phyloP scores from a whole-genome alignment of 2,797 vertebrate genomes.

The Argentina silus region DNA sequence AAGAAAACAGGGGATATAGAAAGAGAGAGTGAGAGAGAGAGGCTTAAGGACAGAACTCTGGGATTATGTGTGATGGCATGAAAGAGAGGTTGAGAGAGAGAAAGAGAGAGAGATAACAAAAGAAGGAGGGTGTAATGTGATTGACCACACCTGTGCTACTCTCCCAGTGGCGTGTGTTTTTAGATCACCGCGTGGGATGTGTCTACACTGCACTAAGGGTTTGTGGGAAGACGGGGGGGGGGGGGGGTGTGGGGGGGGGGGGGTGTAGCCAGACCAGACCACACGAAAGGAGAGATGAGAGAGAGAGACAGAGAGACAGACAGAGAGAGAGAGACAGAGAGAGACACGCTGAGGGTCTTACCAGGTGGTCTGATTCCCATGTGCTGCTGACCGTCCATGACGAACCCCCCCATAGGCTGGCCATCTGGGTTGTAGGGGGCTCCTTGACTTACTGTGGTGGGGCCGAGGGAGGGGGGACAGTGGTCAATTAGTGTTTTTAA shows the following conservation, averaged over 20 bases:
- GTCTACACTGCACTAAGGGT: slow-evolving; percentile 27
- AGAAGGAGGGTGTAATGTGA: slow-evolving; percentile 68
- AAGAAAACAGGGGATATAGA: neutral
- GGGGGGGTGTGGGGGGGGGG: neutral
- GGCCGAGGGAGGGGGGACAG: slow-evolving; percentile 62
- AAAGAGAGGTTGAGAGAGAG: slow-evolving; percentile 7
- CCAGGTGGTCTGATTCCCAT: slow-evolving; percentile 99
- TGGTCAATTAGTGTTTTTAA: slow-evolving; percentile 84
- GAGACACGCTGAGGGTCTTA: slow-evolving; percentile 75
- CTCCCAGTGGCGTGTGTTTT: slow-evolving; percentile 8
- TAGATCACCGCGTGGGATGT: slow-evolving; percentile 11
- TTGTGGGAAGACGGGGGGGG: neutral
- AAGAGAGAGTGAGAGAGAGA: slow-evolving; percentile 34
- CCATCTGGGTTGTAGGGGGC: slow-evolving; percentile 98
- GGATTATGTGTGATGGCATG: neutral
- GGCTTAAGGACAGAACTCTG: slow-evolving; percentile 34
- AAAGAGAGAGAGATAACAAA: slow-evolving; percentile 50
- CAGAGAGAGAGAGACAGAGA: slow-evolving; percentile 59
- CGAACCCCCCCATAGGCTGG: slow-evolving; percentile 99
- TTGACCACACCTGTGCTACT: slow-evolving; percentile 80
- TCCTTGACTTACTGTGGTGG: slow-evolving; percentile 97
- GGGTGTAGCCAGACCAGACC: neutral
- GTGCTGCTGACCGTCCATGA: slow-evolving; percentile 99
- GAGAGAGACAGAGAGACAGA: slow-evolving; percentile 36
- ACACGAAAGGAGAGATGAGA: neutral